Percentiles rank a stretch among this genome's conserved stretches.
Evolutionary conservation across 53 echinoderm and acorn worm species (phyloP).

Genomic region (Echinometra lucunter): DNA sequence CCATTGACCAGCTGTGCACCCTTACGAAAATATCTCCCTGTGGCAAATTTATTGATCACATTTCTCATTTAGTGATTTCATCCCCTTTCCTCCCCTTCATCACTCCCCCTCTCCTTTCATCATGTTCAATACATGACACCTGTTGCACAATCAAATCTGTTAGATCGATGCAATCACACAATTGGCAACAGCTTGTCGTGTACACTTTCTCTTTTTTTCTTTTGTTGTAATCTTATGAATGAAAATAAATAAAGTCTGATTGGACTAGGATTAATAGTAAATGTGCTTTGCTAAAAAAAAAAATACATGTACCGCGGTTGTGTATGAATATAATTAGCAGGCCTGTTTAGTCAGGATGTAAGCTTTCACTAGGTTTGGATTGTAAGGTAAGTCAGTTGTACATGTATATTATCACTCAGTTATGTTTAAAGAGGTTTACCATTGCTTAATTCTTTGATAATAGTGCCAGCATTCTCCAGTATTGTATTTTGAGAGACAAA

Average conservation of each 20-base stretch:
- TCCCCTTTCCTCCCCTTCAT: background rate
- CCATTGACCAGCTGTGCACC: slow-evolving; percentile 14
- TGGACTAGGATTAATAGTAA: background rate
- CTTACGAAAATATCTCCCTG: background rate
- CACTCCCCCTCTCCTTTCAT: slow-evolving; percentile 3
- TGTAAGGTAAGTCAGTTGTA: background rate
- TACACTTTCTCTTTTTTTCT: background rate
- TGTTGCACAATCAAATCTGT: background rate
- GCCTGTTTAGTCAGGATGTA: background rate
- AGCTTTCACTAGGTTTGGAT: background rate
- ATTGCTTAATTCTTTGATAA: background rate
- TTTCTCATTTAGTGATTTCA: background rate
- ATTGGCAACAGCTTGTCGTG: slow-evolving; percentile 15
- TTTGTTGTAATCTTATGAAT: background rate
- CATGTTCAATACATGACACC: background rate
- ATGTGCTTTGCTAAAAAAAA: background rate
- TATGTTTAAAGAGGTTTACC: background rate
- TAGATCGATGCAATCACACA: background rate
- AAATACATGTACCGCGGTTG: background rate
- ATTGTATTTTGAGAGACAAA: background rate
- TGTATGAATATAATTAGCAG: background rate
- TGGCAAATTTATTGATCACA: slow-evolving; percentile 1
- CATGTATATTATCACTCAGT: background rate
- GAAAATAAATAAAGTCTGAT: background rate
- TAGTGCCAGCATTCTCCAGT: background rate